These are phyloP conservation scores for Popillia japonica DNA, from an alignment of 1,140 invertebrate genomes.

Conservation along the genomic window DNA sequence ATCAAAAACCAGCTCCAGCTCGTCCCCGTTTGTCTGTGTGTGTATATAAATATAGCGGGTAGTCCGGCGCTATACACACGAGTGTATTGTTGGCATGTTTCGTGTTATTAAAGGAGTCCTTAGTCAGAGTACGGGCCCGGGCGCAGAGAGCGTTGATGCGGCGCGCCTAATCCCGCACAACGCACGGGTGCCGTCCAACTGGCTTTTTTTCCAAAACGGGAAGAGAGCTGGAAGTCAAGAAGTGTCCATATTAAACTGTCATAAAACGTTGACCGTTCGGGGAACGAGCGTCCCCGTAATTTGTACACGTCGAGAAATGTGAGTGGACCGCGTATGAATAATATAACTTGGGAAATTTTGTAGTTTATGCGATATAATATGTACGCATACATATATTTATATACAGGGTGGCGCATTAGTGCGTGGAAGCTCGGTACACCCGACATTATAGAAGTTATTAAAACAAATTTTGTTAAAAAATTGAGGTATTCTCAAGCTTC, in stretches of 20 bases:
- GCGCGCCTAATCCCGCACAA: constrained; percentile 14
- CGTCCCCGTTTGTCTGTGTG: not conserved
- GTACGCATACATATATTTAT: not conserved
- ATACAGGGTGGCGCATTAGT: too few relatives aligned
- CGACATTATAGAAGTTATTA: too few relatives aligned
- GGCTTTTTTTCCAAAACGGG: not conserved
- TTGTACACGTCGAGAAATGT: constrained; percentile 10
- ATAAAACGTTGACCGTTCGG: constrained; percentile 16
- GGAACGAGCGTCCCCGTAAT: constrained; percentile 13
- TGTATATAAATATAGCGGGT: too few relatives aligned
- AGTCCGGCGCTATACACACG: not conserved
- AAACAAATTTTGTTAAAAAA: too few relatives aligned
- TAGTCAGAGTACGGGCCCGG: too few relatives aligned
- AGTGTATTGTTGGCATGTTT: not conserved
- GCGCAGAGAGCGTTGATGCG: not conserved
- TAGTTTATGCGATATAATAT: not conserved
- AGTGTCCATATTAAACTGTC: constrained; percentile 31
- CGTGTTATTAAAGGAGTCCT: not conserved
- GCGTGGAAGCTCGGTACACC: too few relatives aligned
- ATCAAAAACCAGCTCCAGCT: not conserved
- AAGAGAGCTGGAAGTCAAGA: constrained; percentile 14
- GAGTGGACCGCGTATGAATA: not conserved
- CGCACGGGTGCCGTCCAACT: not conserved
- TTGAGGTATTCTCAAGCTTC: too few relatives aligned
- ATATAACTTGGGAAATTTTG: not conserved